Evolutionary conservation across 2,113 vertebrate species (phyloP).

Genomic region (Rhinoptilus africanus): DNA sequence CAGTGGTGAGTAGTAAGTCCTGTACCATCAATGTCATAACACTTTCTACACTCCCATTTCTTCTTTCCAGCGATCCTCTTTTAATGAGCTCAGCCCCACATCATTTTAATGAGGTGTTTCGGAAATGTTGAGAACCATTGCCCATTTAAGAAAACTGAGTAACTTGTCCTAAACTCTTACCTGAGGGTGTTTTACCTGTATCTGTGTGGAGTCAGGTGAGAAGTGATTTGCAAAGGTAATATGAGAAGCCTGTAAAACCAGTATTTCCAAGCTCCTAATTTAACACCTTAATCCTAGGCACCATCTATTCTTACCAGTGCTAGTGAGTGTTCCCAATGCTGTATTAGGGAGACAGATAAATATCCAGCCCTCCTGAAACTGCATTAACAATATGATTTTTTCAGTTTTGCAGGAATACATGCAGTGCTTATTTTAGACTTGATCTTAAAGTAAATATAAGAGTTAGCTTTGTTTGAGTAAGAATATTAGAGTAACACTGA

Average conservation of each 20-base stretch:
- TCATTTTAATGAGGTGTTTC: neutral
- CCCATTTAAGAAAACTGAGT: neutral
- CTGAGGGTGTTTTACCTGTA: neutral
- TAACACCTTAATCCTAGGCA: neutral
- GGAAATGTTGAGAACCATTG: neutral
- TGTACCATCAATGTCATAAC: neutral
- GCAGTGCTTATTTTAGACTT: neutral
- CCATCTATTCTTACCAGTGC: neutral
- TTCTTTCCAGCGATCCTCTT: neutral
- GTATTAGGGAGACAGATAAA: neutral
- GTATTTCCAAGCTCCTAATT: slow-evolving; percentile 1
- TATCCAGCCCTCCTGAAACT: neutral
- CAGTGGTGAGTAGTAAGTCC: neutral
- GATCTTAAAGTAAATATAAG: neutral
- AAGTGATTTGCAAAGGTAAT: slow-evolving; percentile 1
- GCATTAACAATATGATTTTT: neutral
- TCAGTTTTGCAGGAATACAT: neutral
- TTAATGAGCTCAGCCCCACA: neutral
- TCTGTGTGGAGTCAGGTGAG: neutral
- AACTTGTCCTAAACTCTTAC: neutral
- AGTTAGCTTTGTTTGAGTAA: neutral
- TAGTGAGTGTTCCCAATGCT: neutral
- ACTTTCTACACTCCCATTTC: neutral
- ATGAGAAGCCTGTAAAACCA: slow-evolving; percentile 3
- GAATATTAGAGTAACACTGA: neutral